A percentile compares a stretch with the other conserved stretches of the same genome.
These are phyloP conservation scores for Heliocidaris erythrogramma DNA, from an alignment of 35 echinoderm and acorn worm species.

Conservation along the genomic window DNA sequence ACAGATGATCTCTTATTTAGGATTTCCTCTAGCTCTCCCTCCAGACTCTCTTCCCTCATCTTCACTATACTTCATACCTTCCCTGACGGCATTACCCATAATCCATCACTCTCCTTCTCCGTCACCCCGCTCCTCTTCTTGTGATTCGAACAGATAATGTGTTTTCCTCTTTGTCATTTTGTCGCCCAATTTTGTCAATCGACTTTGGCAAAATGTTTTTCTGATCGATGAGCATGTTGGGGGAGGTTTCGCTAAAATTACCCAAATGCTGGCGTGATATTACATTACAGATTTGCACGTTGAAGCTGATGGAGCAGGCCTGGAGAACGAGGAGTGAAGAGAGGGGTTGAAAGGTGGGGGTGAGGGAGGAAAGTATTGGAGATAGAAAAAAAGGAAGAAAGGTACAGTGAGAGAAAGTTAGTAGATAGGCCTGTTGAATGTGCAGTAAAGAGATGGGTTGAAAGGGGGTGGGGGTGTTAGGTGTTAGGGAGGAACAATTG, in stretches of 20 bases:
- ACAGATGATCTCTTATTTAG: not conserved
- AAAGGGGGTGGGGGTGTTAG: too few species aligned
- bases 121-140: not conserved
- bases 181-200: constrained; percentile 16
- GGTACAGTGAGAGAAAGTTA: too few species aligned
- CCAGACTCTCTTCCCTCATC: not conserved
- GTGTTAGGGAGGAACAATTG: too few species aligned
- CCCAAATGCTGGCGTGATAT: constrained; percentile 8
- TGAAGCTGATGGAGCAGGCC: not conserved
- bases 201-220: constrained; percentile 18
- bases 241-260: not conserved
- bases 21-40: not conserved
- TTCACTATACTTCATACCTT: not conserved
- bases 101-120: not conserved
- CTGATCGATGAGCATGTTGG: constrained; percentile 15
- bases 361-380: too few species aligned
- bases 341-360: too few species aligned
- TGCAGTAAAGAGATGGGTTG: too few species aligned
- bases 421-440: too few species aligned
- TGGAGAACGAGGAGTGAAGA: too few species aligned
- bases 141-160: not conserved
- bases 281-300: constrained; percentile 4
- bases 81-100: not conserved
- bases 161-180: constrained; percentile 4
- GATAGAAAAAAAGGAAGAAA: too few species aligned